Base-by-base conservation (phyloP, 2,888 invertebrate species). In the Cephus sareptanus region DNA sequence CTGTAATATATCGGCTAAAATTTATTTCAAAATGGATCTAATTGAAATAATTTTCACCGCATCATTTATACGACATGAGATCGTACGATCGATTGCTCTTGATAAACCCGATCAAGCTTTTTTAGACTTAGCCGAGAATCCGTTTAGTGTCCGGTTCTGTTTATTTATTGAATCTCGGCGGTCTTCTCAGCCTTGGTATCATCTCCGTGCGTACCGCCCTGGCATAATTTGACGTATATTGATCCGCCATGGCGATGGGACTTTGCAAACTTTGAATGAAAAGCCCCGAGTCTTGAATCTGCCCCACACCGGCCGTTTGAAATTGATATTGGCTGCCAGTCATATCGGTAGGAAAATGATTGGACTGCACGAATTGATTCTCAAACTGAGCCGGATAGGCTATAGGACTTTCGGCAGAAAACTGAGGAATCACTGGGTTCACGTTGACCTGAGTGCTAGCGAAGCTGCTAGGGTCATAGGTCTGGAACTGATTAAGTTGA, bases 21-120 rank as follows among this genome's bases (percentile, higher is more conserved):
- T 87, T 89, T 90, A 91, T 91, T 91, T 91, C 91, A 90, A 91
- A 87, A 86, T 91, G 91, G 90, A 91, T 91, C 91, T 89, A 88
- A 87, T 90, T 90, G 91, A 91, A 91, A 91, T 90, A 91, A 91
- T 87, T 88, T 91, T 87, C 87, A 89, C 87, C 89, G 80, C 81
- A 74, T 34, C 74, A 13, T 33, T 34, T 31, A 35, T n/a, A 74
- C n/a, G 74, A 74, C 35, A 12, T 35, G 74, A 30, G 23, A 74
- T 74, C 74, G 35, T 30, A 30, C 74, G 74, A 74, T 35, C 74
- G 74, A 34, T 34, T 34, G 74, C 71, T 31, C 33, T 71, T 71
- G 12, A 15, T 9, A 71, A 15, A 31, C 15, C 33, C 33, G 31
- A 71, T 31, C 33, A 71, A 71, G 33, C 71, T 12, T 71, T 71